These are phyloP conservation scores for Laothoe populi DNA, from an alignment of 2,888 invertebrate genomes.

Conservation along the genomic window DNA sequence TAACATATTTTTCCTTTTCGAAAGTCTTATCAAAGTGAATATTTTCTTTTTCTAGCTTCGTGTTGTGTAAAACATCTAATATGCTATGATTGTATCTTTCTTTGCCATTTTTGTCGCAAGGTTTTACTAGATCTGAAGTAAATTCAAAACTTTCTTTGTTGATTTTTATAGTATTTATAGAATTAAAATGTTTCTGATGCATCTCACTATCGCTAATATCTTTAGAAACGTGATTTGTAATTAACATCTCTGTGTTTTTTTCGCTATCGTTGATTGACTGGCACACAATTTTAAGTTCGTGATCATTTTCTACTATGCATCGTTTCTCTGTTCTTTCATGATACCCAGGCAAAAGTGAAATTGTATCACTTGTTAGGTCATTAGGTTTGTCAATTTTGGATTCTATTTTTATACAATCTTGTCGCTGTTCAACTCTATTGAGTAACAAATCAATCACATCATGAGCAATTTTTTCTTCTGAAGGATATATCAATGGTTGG, in stretches of 20 bases:
- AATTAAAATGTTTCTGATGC: conserved; percentile 56
- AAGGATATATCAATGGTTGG: background rate
- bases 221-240: conserved; percentile 56
- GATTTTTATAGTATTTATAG: conserved; percentile 55
- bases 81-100: conserved; percentile 55
- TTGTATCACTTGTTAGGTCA: conserved; percentile 52
- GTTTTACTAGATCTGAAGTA: conserved; percentile 48
- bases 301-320: conserved; percentile 47
- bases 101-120: conserved; percentile 57
- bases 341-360: conserved; percentile 51
- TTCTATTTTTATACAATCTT: conserved; percentile 52
- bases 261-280: conserved; percentile 43
- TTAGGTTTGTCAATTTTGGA: conserved; percentile 48
- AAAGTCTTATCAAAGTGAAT: conserved; percentile 70
- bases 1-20: conserved; percentile 64
- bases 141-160: conserved; percentile 54
- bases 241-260: conserved; percentile 48
- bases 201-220: conserved; percentile 58
- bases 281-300: conserved; percentile 12
- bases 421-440: conserved; percentile 51
- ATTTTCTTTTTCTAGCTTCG: conserved; percentile 74
- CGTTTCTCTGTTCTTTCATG: conserved; percentile 52
- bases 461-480: conserved; percentile 52
- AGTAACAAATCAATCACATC: conserved; percentile 55
- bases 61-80: conserved; percentile 51